Evolutionary conservation across 2,888 invertebrate species (phyloP).

Genomic region (Drosophila austrosaltans): DNA sequence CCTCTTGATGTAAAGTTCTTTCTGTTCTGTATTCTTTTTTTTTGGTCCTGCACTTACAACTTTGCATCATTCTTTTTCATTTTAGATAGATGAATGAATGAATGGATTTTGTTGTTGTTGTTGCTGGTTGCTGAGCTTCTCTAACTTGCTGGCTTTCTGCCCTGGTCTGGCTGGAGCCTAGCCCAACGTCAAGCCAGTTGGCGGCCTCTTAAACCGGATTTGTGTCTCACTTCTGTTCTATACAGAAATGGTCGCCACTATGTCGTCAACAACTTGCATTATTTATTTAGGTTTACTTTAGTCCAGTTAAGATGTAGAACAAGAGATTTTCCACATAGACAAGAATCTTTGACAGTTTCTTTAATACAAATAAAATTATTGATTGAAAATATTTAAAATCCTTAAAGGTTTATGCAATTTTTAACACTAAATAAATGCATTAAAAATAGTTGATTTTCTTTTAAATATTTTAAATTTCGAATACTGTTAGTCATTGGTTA

Average conservation of each 20-base stretch:
- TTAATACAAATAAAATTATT: background rate
- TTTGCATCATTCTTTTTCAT: constrained; percentile 62
- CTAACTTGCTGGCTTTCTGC: constrained; percentile 33
- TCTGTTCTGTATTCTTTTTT: constrained; percentile 9
- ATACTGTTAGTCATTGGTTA: too few relatives aligned
- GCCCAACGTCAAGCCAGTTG: constrained; percentile 30
- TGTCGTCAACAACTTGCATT: constrained; percentile 46
- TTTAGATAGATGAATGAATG: constrained; percentile 49
- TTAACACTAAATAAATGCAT: too few relatives aligned
- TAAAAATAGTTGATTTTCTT: too few relatives aligned
- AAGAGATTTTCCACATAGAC: background rate
- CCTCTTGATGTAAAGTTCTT: background rate
- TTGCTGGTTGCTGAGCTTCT: constrained; percentile 36
- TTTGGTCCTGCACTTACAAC: constrained; percentile 49
- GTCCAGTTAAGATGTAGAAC: constrained; percentile 8
- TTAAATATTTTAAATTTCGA: too few relatives aligned
- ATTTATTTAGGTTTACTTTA: constrained; percentile 39
- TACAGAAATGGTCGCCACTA: constrained; percentile 27
- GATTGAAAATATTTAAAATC: background rate
- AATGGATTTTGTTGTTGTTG: constrained; percentile 47
- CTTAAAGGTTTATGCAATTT: too few relatives aligned
- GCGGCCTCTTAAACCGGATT: constrained; percentile 43
- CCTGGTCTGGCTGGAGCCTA: constrained; percentile 27
- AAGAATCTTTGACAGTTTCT: background rate
- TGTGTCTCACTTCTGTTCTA: constrained; percentile 15